These are phyloP conservation scores for Clinocottus analis DNA, from an alignment of 2,113 vertebrate genomes.

Conservation along the genomic window DNA sequence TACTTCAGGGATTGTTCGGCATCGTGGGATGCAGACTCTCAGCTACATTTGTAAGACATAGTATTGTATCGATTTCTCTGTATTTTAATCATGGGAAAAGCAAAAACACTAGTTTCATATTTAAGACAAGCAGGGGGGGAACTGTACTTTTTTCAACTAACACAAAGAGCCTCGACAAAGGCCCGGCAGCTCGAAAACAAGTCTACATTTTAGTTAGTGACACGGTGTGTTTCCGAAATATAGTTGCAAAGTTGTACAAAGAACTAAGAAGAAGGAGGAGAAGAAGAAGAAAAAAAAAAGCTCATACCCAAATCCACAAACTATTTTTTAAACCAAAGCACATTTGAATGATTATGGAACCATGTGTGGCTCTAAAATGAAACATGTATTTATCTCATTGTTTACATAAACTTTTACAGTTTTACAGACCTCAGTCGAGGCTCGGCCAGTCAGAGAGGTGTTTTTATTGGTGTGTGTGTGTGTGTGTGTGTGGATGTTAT, in stretches of 20 bases:
- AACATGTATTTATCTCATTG: conserved; percentile 99
- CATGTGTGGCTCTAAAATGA: conserved; percentile 92
- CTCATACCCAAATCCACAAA: conserved; percentile 99
- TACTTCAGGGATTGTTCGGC: conserved; percentile 95
- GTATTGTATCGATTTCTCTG: conserved; percentile 96
- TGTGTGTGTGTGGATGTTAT: conserved; percentile 31
- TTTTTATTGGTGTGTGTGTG: conserved; percentile 20
- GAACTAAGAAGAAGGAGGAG: conserved; percentile 78
- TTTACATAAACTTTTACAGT: conserved; percentile 99
- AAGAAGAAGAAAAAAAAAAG: conserved; percentile 86
- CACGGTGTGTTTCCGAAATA: conserved; percentile 91
- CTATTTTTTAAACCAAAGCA: conserved; percentile 99
- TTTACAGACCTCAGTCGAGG: conserved; percentile 96
- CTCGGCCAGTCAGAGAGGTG: conserved; percentile 89
- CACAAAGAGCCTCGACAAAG: conserved; percentile 90
- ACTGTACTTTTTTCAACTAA: conserved; percentile 85
- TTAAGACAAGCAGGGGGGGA: conserved; percentile 88
- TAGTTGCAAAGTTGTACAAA: conserved; percentile 90
- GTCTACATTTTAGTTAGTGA: conserved; percentile 89
- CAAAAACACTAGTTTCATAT: conserved; percentile 99
- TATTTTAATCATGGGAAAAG: conserved; percentile 96
- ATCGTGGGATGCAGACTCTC: conserved; percentile 88
- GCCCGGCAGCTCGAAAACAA: conserved; percentile 86
- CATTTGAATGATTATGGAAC: conserved; percentile 98
- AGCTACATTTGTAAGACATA: conserved; percentile 92